phyloP scores from a whole-genome alignment of 2,888 invertebrate genomes.

The Anoplius nigerrimus region DNA sequence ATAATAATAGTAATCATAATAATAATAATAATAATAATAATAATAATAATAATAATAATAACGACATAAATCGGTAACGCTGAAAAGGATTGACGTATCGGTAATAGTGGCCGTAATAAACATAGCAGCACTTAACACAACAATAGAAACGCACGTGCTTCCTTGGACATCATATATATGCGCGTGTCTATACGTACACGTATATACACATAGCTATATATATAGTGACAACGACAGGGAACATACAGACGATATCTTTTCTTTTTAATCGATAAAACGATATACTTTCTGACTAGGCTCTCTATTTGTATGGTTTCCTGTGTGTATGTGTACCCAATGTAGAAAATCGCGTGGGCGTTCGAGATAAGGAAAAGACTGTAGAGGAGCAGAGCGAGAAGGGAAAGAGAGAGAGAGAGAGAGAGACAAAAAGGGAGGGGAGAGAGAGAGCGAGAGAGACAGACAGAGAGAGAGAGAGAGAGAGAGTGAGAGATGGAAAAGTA shows the following conservation, averaged over 20 bases:
- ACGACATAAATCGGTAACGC: constrained; percentile 34
- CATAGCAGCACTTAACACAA: constrained; percentile 42
- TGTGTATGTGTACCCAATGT: constrained; percentile 25
- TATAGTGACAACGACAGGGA: constrained; percentile 57
- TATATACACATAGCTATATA: too few relatives aligned
- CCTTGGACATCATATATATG: constrained; percentile 29
- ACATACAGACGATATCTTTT: constrained; percentile 46
- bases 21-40: constrained; percentile 45
- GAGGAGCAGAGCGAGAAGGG: too few relatives aligned
- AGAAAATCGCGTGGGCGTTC: background rate
- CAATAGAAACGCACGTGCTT: constrained; percentile 39
- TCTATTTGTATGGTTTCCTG: constrained; percentile 37
- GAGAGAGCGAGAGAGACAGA: background rate
- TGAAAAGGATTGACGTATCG: constrained; percentile 33
- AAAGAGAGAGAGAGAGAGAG: too few relatives aligned
- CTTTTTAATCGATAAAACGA: constrained; percentile 53
- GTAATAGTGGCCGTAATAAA: constrained; percentile 44
- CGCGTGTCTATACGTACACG: too few relatives aligned
- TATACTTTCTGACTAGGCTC: constrained; percentile 70
- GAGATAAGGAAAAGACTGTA: too few relatives aligned
- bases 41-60: constrained; percentile 44
- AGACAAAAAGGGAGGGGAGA: background rate
- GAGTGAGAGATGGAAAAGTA: too few relatives aligned
- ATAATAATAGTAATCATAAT: constrained; percentile 45
- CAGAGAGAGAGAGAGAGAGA: too few relatives aligned